phyloP scores from a whole-genome alignment of 2,888 invertebrate species.

The Stenichneumon culpator region DNA sequence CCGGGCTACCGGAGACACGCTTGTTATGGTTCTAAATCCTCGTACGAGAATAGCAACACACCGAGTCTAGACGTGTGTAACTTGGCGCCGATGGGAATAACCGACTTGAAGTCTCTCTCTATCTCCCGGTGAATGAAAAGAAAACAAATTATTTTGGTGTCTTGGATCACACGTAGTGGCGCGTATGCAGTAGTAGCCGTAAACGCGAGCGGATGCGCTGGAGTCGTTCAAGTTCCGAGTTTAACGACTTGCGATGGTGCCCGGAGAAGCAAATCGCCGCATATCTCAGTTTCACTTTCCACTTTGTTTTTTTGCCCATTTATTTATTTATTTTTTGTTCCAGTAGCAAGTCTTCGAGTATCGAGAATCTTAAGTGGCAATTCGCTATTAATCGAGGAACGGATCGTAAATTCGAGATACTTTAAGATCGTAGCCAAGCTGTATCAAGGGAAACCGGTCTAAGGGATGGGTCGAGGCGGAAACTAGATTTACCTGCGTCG shows the following conservation, averaged over 20 bases:
- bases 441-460: slow-evolving; percentile 31
- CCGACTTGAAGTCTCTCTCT: slow-evolving; percentile 34
- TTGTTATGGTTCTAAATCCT: slow-evolving; percentile 77
- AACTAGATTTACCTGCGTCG: not conserved
- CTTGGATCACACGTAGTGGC: slow-evolving; percentile 31
- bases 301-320: slow-evolving; percentile 16
- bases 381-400: slow-evolving; percentile 15
- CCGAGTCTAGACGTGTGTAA: slow-evolving; percentile 78
- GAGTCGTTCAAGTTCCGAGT: slow-evolving; percentile 30
- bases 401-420: slow-evolving; percentile 25
- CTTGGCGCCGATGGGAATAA: slow-evolving; percentile 80
- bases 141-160: slow-evolving; percentile 65
- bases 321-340: not conserved
- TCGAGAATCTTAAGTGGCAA: slow-evolving; percentile 12
- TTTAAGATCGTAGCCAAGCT: slow-evolving; percentile 9
- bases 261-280: slow-evolving; percentile 1
- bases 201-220: slow-evolving; percentile 24
- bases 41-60: slow-evolving; percentile 77
- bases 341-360: slow-evolving; percentile 7
- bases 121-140: slow-evolving; percentile 47
- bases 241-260: slow-evolving; percentile 45
- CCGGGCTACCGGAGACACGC: slow-evolving; percentile 51
- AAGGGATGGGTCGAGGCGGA: slow-evolving; percentile 9
- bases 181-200: not conserved
- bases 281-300: slow-evolving; percentile 33